Evolutionary conservation across 1,140 invertebrate genomes (phyloP).

Genomic region (Periplaneta americana): DNA sequence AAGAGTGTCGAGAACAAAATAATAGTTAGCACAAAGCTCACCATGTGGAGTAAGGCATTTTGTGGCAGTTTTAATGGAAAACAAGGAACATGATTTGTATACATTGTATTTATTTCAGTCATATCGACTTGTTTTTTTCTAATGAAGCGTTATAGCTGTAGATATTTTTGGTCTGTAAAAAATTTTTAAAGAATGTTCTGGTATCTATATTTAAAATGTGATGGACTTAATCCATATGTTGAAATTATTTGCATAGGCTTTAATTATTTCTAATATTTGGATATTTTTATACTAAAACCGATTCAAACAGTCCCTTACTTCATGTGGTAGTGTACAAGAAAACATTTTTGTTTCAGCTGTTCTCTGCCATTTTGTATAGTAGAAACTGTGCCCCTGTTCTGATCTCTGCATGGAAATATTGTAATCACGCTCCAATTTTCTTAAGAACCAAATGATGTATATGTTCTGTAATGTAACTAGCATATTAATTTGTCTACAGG

Average conservation of each 20-base stretch:
- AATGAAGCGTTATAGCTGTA: not conserved
- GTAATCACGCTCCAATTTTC: not conserved
- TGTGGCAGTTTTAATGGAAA: not conserved
- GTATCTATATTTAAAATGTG: not conserved
- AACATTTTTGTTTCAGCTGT: too few relatives aligned
- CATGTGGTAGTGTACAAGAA: slow-evolving; percentile 18
- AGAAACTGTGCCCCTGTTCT: not conserved
- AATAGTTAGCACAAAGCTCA: not conserved
- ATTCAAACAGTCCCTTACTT: slow-evolving; percentile 15
- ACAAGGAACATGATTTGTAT: not conserved
- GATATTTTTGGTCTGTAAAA: not conserved
- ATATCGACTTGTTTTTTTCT: slow-evolving; percentile 1
- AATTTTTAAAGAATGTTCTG: not conserved
- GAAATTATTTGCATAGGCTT: slow-evolving; percentile 11
- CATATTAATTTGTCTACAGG: not conserved
- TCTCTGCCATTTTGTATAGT: slow-evolving; percentile 1
- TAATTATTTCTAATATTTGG: slow-evolving; percentile 14
- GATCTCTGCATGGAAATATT: slow-evolving; percentile 4
- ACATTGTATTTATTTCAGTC: not conserved
- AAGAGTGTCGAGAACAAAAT: not conserved
- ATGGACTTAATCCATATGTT: slow-evolving; percentile 1
- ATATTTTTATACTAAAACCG: slow-evolving; percentile 19
- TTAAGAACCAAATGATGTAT: slow-evolving; percentile 1
- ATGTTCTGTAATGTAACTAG: not conserved
- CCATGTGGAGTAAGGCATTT: slow-evolving; percentile 17